Percentiles rank a stretch among this genome's conserved stretches.
These are phyloP conservation scores for Leguminivora glycinivorella DNA, from an alignment of 1,140 invertebrate species.

Conservation along the genomic window DNA sequence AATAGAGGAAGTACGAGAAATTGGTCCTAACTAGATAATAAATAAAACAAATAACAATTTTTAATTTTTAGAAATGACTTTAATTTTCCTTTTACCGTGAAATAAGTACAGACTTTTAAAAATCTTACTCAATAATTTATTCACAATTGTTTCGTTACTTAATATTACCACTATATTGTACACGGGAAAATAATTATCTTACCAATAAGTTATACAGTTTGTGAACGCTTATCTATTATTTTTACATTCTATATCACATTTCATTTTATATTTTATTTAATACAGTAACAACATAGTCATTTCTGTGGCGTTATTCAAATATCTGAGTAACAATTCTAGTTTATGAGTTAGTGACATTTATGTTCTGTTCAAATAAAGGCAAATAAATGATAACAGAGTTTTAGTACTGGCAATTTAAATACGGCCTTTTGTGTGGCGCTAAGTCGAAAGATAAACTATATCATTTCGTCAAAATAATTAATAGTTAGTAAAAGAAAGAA, in stretches of 20 bases:
- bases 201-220: slow-evolving; percentile 56
- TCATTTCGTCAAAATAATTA: no score
- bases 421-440: no score
- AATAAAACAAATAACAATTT: slow-evolving; percentile 23
- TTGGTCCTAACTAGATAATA: no score
- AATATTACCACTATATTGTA: slow-evolving; percentile 49
- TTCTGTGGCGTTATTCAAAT: neutral
- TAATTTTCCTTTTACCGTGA: slow-evolving; percentile 69
- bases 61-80: slow-evolving; percentile 70
- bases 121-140: slow-evolving; percentile 74
- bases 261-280: slow-evolving; percentile 60
- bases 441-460: no score
- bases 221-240: slow-evolving; percentile 64
- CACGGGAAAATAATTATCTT: slow-evolving; percentile 46
- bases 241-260: slow-evolving; percentile 78
- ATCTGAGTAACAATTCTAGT: neutral
- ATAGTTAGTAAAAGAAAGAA: no score
- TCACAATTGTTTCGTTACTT: slow-evolving; percentile 56
- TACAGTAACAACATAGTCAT: slow-evolving; percentile 15
- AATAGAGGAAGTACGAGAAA: no score
- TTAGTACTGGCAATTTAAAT: neutral
- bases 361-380: neutral
- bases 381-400: neutral
- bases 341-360: neutral
- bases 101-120: slow-evolving; percentile 76